These are phyloP conservation scores for Aspidiotus rigidus DNA, from an alignment of 2,888 invertebrate genomes.

Conservation along the genomic window DNA sequence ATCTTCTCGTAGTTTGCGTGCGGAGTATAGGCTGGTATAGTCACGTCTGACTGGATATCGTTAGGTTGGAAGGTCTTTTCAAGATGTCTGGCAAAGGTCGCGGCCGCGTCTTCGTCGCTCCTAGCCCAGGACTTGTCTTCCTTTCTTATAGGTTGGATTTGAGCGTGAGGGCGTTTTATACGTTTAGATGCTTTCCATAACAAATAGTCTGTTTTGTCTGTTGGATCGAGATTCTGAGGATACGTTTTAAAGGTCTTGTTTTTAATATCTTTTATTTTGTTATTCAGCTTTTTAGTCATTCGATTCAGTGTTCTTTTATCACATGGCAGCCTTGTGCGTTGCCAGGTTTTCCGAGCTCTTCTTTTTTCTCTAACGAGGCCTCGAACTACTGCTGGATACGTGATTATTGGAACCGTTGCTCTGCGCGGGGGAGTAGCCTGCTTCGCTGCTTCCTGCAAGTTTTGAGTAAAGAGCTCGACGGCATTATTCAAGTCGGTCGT, in stretches of 20 bases:
- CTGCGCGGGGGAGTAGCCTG: neutral
- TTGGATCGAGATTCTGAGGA: neutral
- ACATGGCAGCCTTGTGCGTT: neutral
- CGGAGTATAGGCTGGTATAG: too few relatives aligned
- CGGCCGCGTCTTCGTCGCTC: neutral
- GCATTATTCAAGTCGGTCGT: neutral
- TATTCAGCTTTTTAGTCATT: neutral
- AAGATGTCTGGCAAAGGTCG: neutral
- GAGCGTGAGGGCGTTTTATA: neutral
- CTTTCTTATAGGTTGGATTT: neutral
- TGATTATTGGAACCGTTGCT: neutral
- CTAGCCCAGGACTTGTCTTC: neutral
- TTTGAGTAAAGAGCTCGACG: neutral
- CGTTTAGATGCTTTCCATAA: neutral
- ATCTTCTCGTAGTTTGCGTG: too few relatives aligned
- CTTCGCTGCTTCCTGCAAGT: neutral
- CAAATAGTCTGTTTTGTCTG: neutral
- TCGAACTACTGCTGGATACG: neutral
- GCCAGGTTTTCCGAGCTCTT: conserved; percentile 3
- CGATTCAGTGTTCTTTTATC: neutral
- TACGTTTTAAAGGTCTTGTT: neutral
- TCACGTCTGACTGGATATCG: too few relatives aligned
- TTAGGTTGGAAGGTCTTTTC: too few relatives aligned
- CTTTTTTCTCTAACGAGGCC: neutral
- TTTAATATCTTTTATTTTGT: neutral